Evolutionary conservation across 1,140 invertebrate genomes (phyloP).

Genomic region (Dryas iulia): DNA sequence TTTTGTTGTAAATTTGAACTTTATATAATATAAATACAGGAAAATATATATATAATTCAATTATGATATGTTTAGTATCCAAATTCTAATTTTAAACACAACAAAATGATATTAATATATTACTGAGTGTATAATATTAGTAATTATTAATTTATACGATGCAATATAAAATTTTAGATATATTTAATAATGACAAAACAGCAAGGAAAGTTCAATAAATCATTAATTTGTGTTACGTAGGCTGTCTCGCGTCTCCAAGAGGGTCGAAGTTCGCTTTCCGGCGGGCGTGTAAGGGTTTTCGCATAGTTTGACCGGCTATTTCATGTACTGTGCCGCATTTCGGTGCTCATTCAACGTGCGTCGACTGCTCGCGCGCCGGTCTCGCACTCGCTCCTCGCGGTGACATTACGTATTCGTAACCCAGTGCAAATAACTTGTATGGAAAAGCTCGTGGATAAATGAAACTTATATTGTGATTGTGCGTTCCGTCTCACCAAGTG

Average conservation of each 20-base stretch:
- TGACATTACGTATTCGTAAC: slow-evolving; percentile 42
- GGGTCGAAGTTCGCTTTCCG: slow-evolving; percentile 59
- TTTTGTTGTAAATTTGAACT: too few species aligned
- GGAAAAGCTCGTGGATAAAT: slow-evolving; percentile 28
- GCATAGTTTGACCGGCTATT: slow-evolving; percentile 76
- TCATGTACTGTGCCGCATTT: slow-evolving; percentile 73
- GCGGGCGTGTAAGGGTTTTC: slow-evolving; percentile 71
- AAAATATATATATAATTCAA: too few species aligned
- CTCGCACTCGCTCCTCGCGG: slow-evolving; percentile 58
- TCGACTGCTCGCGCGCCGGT: slow-evolving; percentile 70
- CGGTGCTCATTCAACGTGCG: slow-evolving; percentile 73
- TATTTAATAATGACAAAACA: not conserved
- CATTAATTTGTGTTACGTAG: slow-evolving; percentile 6
- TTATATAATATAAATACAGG: too few species aligned
- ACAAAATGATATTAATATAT: too few species aligned
- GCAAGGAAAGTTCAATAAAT: not conserved
- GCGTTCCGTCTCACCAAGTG: slow-evolving; percentile 44
- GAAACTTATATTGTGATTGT: slow-evolving; percentile 23
- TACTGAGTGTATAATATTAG: too few species aligned
- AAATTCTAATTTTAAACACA: too few species aligned
- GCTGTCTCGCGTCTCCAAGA: slow-evolving; percentile 55
- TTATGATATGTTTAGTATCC: too few species aligned
- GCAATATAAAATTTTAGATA: not conserved
- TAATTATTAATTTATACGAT: not conserved
- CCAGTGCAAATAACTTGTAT: slow-evolving; percentile 34